These are phyloP conservation scores for Blastobasis adustella DNA, from an alignment of 2,888 invertebrate genomes.

Conservation along the genomic window DNA sequence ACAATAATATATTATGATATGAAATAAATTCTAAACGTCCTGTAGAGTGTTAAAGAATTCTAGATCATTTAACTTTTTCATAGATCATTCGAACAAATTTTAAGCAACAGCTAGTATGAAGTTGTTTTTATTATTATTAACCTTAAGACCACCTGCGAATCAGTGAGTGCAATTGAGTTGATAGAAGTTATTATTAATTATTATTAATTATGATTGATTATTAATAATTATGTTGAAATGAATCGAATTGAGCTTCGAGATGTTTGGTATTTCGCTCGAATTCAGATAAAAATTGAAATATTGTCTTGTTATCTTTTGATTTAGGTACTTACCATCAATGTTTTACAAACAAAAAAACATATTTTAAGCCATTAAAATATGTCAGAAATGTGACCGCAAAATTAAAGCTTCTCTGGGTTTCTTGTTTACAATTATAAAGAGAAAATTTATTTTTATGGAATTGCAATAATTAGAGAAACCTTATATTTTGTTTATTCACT, in stretches of 20 bases:
- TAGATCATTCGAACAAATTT: no score
- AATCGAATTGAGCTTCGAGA: conserved; percentile 23
- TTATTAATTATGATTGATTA: conserved; percentile 12
- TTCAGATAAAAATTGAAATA: conserved; percentile 11
- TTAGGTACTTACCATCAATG: not conserved
- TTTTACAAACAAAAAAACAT: not conserved
- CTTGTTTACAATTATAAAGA: no score
- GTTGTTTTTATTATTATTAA: conserved; percentile 10
- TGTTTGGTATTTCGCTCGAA: conserved; percentile 37
- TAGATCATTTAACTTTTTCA: no score
- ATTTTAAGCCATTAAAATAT: no score
- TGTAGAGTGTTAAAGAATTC: no score
- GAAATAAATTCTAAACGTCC: no score
- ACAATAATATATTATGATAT: no score
- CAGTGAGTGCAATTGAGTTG: conserved; percentile 20
- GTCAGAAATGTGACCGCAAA: no score
- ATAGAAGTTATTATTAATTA: no score
- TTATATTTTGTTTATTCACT: not conserved
- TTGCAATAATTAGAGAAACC: no score
- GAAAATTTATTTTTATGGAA: no score
- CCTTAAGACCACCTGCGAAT: conserved; percentile 23
- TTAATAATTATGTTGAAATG: conserved; percentile 15
- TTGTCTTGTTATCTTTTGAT: not conserved
- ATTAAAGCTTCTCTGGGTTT: no score
- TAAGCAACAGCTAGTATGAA: not conserved